These are phyloP conservation scores for Chelonoidis abingdonii DNA, from an alignment of 2,113 vertebrate genomes.

Conservation along the genomic window DNA sequence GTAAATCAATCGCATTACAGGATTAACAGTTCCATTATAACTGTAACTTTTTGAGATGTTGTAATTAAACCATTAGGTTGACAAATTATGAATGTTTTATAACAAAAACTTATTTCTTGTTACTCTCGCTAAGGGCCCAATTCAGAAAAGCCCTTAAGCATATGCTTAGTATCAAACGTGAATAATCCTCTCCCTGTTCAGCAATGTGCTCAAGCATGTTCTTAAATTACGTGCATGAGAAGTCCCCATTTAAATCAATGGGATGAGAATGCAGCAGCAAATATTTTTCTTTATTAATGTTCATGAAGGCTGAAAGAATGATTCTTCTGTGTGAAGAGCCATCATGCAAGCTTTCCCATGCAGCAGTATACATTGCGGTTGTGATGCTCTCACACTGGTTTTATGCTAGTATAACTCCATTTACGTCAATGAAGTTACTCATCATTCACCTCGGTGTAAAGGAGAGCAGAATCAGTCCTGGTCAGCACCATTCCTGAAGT, in stretches of 20 bases:
- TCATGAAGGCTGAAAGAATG: background rate
- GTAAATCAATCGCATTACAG: background rate
- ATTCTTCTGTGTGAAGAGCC: background rate
- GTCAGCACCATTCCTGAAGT: background rate
- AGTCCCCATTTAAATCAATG: background rate
- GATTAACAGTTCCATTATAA: background rate
- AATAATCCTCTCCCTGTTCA: background rate
- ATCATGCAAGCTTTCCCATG: background rate
- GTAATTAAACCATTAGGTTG: background rate
- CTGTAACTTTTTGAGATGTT: background rate
- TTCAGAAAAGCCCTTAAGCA: background rate
- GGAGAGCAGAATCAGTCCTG: background rate
- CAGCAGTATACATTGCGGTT: background rate
- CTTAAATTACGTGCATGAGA: background rate
- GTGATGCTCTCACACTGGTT: background rate
- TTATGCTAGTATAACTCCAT: background rate
- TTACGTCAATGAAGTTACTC: background rate
- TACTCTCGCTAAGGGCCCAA: background rate
- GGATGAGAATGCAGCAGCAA: background rate
- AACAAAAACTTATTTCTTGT: background rate
- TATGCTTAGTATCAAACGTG: background rate
- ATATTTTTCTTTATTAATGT: background rate
- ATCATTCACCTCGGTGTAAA: background rate
- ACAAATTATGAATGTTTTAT: background rate
- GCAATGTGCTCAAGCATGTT: background rate